These are phyloP conservation scores for Siniperca obscura DNA, from an alignment of 2,797 vertebrate species.

Conservation along the genomic window DNA sequence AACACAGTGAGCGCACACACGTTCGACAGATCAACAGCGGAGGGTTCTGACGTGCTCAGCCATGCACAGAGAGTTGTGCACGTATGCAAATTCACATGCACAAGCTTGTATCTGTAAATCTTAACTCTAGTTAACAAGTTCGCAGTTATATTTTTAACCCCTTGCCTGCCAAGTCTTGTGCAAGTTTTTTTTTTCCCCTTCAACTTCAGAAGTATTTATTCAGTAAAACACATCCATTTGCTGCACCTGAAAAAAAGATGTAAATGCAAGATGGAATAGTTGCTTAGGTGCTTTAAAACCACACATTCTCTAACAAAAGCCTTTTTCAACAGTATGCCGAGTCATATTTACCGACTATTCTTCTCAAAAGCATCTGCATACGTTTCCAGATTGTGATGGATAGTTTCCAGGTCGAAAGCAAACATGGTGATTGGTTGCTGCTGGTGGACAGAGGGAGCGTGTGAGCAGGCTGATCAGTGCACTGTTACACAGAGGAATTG, in stretches of 20 bases:
- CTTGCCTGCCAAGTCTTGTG: not conserved
- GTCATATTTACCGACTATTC: conserved; percentile 42
- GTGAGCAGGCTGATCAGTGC: conserved; percentile 46
- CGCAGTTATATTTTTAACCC: conserved; percentile 27
- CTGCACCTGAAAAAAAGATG: not conserved
- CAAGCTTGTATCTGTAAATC: conserved; percentile 51
- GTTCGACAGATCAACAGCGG: conserved; percentile 37
- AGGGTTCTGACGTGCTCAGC: conserved; percentile 36
- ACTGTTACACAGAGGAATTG: conserved; percentile 66
- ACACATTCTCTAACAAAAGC: not conserved
- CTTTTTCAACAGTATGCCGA: conserved; percentile 11
- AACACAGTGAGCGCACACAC: conserved; percentile 45
- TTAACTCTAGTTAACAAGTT: conserved; percentile 43
- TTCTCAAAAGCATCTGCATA: conserved; percentile 28
- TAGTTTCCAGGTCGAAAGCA: conserved; percentile 51
- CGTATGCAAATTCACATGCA: conserved; percentile 55
- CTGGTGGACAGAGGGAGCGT: conserved; percentile 36
- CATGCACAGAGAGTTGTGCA: conserved; percentile 25
- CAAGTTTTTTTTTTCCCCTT: not conserved
- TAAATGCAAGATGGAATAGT: not conserved
- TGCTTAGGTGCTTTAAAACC: conserved; percentile 9
- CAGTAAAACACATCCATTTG: not conserved
- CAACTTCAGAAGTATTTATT: not conserved
- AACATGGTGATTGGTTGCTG: conserved; percentile 69
- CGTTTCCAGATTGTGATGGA: conserved; percentile 69